Evolutionary conservation across 2,113 vertebrate genomes (phyloP).

Genomic region (Ammodytes dubius): DNA sequence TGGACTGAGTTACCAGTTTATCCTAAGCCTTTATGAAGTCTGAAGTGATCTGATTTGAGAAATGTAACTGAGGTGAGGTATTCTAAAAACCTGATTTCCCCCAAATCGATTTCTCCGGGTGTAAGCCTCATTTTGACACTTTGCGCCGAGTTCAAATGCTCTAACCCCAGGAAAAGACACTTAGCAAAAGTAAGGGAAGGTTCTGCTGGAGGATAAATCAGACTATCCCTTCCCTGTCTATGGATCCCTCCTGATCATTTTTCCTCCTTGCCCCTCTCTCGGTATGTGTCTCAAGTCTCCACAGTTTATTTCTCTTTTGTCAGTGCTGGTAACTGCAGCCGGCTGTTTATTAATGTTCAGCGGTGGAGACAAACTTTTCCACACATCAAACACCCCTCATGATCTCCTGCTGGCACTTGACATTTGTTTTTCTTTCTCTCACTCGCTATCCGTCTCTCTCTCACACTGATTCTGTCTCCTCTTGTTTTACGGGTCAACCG

Average conservation of each 20-base stretch:
- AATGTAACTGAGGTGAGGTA: neutral
- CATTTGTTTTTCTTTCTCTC: constrained; percentile 57
- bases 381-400: constrained; percentile 69
- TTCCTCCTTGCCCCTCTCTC: neutral
- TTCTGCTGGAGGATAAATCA: no score
- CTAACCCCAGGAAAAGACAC: no score
- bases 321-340: constrained; percentile 63
- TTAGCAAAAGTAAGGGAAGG: no score
- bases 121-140: neutral
- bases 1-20: neutral
- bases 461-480: constrained; percentile 25
- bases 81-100: constrained; percentile 20
- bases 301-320: constrained; percentile 74
- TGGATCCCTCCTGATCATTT: constrained; percentile 37
- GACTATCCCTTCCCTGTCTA: neutral
- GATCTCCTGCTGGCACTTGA: constrained; percentile 59
- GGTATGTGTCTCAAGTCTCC: constrained; percentile 43
- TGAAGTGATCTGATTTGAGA: neutral
- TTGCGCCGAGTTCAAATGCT: no score
- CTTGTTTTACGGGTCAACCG: constrained; percentile 15
- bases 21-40: neutral
- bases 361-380: constrained; percentile 67
- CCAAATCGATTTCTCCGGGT: neutral
- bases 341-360: constrained; percentile 72
- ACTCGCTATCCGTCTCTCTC: constrained; percentile 3